Evolutionary conservation across 2,888 invertebrate species (phyloP), one percentile per base, ranked within the genome.

Genomic region (Heliothis peltigera): DNA sequence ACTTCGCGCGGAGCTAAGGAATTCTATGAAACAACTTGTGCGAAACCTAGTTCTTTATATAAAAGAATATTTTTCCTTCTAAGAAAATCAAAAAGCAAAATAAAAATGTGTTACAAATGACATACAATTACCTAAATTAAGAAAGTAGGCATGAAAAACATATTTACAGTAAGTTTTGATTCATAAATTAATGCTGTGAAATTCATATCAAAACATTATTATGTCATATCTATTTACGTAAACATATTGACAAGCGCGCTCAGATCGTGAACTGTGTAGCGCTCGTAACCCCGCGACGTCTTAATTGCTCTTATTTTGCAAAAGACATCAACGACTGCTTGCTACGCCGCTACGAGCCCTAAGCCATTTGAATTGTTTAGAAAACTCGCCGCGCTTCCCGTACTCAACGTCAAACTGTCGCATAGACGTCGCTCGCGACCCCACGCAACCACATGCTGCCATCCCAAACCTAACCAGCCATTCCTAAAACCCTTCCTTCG

Each of bases 291-390:
- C 32, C 49, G 54, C 53, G n/a, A 62, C 44, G 53, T 49, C 60
- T 64, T 67, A 72, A 75, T 74, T 70, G 65, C 62, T 73, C 70
- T 79, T 79, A 80, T 83, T 84, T 84, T 77, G 80, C 73, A 86
- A 86, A 86, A 86, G 86, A 86, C 81, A 81, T 86, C 86, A 86
- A 86, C 84, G 86, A 79, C 77, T 70, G 64, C 78, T 57, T 64
- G 81, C 77, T 75, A 77, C 75, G 79, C 62, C 58, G 77, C 83
- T 84, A 84, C 84, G 81, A 80, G 63, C 66, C 70, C 79, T 80
- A 80, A 75, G 66, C 59, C 68, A 80, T 78, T 77, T 71, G 64
- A 77, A 74, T 61, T 64, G 70, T 72, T 70, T 75, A 70, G 73
- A 73, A 75, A 75, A 70, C 53, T 62, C 57, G 55, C 56, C 74